Base-by-base conservation (phyloP, 2,797 vertebrate genomes). In the Valencia hispanica region DNA sequence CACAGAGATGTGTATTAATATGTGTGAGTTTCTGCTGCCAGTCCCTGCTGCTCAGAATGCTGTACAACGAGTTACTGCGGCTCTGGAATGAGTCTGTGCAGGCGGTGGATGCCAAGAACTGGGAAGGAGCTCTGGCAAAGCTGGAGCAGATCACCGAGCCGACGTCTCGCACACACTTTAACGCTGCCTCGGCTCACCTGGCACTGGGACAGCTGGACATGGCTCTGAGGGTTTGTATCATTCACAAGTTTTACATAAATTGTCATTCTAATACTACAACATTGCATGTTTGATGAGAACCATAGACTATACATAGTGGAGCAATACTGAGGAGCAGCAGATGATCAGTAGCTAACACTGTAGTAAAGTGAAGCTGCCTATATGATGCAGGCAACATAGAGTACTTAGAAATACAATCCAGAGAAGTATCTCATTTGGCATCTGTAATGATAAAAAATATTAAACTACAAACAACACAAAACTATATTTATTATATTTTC, bases 21-120 rank as follows among this genome's bases (percentile, higher is more conserved):
- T 43, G 65, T 43, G 65, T 43, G 39, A 43, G 10, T 43, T 9
- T 27, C 2, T 69, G 4, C 27, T 71, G n/a, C 32, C 41, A 34
- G 63, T 30, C 30, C 27, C 15, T 3, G 7, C 15, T 4, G 1
- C 43, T 10, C 81, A 93, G 79, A 3, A 96, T 97, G 96, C 94
- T 95, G 12, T 97, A 97, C 88, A 94, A 91, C 1, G 96, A 97
- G 79, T 87, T 96, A 43, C 83, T 99, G 74, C 89, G 83, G 71
- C 68, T 95, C 74, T 98, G 98, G 98, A 89, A 97, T 12, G 90
- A 89, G 53, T 95, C 96, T 0, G 95, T 96, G 5, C 84, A 91
- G 87, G 96, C 95, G 0, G 89, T 95, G 63, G 97, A 96, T 20
- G 73, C 77, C 15, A 92, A 85, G 12, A 94, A 97, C 87, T 97